Evolutionary conservation across 2,113 vertebrate genomes (phyloP).

Genomic region (Plestiodon gilberti): DNA sequence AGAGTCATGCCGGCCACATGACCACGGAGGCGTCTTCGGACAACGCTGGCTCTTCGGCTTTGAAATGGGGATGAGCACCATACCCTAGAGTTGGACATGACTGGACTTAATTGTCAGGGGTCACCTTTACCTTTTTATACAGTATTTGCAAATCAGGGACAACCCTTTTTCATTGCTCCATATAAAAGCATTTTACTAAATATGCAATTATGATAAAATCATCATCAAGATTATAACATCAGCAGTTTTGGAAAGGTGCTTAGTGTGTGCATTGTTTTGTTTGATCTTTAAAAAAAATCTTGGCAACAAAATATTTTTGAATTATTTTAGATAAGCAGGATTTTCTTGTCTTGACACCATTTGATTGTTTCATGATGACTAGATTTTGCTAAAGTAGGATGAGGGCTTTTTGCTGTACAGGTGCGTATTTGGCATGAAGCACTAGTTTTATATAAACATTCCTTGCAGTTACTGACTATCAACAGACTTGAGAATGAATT

Average conservation of each 20-base stretch:
- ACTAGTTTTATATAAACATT: background rate
- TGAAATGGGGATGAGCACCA: no score
- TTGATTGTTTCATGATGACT: constrained; percentile 29
- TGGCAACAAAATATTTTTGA: constrained; percentile 36
- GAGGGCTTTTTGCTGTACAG: background rate
- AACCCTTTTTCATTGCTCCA: background rate
- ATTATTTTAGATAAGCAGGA: background rate
- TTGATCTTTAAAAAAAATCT: constrained; percentile 34
- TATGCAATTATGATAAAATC: constrained; percentile 36
- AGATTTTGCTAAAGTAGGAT: background rate
- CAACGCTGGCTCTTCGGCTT: no score
- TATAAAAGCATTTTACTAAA: constrained; percentile 50
- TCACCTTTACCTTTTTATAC: no score
- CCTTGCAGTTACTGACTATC: constrained; percentile 3
- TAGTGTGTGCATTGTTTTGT: constrained; percentile 19
- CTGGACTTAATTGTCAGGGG: no score
- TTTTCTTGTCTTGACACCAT: constrained; percentile 15
- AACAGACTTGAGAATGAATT: constrained; percentile 17
- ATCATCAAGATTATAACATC: constrained; percentile 54
- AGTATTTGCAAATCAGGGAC: background rate
- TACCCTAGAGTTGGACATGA: no score
- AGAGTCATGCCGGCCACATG: no score
- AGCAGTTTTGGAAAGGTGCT: constrained; percentile 56
- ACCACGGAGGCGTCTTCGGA: no score
- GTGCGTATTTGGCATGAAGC: background rate